Base-by-base conservation (phyloP, 2,113 vertebrate species). In the Conger conger region DNA sequence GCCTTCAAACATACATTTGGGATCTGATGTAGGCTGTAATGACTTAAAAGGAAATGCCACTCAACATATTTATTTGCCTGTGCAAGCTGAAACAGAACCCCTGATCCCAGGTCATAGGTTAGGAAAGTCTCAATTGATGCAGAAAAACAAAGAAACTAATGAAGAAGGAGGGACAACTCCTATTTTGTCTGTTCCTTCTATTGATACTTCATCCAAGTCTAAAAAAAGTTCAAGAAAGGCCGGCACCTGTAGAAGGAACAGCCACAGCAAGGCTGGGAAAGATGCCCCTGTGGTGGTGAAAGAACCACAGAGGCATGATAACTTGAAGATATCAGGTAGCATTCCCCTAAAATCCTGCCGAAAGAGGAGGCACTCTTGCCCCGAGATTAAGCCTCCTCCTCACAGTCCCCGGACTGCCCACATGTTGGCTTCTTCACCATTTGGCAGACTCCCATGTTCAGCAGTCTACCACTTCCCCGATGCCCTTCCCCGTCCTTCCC, bases 301-400 rank as follows among this genome's bases (percentile, higher is more conserved):
- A 86, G 90, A 92, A 3, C 88, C 91, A 11, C 38, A 80, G 2
- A 89, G 83, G 57, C 27, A 89, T 82, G 36, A 68, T 3, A 8
- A 78, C 0, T 23, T 11, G 0, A 11, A 15, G 79, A 37, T 54
- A 0, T 73, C 87, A 77, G 86, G 82, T 88, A 87, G 76, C 0
- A 0, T 60, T 38, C 4, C 50, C 50, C 15, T 37, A 0, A 87
- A 90, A 1, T 87, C 86, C 3, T 85, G 89, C 36, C 90, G 97
- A 79, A 85, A 93, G 80, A 95, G 96, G 84, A 97, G 96, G 89
- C 89, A 92, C 88, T 97, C 96, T 60, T 97, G 96, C 84, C 96
- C 96, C 1, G 93, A 96, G 85, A 93, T 95, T 38, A 85, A 87
- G 38, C 87, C 92, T 27, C 53, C 20, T 82, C 87, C 83, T 0